Conservation (phyloP, 1,140 invertebrate species). For the Drosophila lacertosa region DNA sequence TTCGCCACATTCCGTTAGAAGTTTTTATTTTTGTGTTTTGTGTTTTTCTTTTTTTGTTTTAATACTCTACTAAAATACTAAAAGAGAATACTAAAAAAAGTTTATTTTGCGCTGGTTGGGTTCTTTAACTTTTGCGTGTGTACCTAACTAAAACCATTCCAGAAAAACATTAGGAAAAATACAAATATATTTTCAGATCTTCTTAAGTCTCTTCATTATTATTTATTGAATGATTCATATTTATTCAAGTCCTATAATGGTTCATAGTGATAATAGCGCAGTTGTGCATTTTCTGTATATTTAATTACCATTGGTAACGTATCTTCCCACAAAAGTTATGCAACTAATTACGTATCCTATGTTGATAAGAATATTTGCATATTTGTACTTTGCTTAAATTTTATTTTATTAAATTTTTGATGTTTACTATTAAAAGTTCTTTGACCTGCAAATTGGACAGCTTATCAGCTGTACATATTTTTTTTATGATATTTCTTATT, state of each 20-base stretch:
- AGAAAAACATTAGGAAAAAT: no score
- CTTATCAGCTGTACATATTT: no score
- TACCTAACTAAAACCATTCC: no score
- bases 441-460: constrained; percentile 1
- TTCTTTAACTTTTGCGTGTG: no score
- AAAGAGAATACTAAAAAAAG: no score
- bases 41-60: constrained; percentile 1
- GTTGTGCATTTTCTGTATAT: not conserved
- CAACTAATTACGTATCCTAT: not conserved
- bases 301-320: not conserved
- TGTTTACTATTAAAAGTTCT: not conserved
- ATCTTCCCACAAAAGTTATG: not conserved
- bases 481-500: no score
- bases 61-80: not conserved
- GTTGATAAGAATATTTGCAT: constrained; percentile 1
- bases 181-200: no score
- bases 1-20: constrained; percentile 55
- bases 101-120: no score
- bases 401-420: not conserved
- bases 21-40: constrained; percentile 4
- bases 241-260: no score
- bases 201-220: no score
- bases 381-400: not conserved
- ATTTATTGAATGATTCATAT: no score
- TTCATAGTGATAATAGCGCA: no score